Evolutionary conservation across 2,888 invertebrate species (phyloP), one percentile per base, ranked within the genome.

Genomic region (Petrolisthes manimaculis): DNA sequence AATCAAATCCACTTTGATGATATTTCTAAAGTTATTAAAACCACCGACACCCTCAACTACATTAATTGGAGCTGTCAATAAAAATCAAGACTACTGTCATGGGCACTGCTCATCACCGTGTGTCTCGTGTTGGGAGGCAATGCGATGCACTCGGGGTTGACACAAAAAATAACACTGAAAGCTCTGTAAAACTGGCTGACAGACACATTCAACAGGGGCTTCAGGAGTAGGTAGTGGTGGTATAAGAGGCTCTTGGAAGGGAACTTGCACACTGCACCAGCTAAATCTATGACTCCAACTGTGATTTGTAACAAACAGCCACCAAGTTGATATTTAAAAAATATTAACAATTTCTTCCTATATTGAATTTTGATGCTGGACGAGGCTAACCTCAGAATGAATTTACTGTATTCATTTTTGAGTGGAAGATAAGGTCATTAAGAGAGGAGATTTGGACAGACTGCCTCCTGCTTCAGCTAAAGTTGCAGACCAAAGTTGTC

Each of bases 161-260:
- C 71, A 71, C 71, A 71, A 71, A 71, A 71, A n/a, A 71, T 71
- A 6, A 71, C 71, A 71, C 71, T 71, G 71, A 71, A 71, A 71
- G 71, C 71, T 71, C 71, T 12, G 71, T 14, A 71, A 71, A 71
- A 14, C 71, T 71, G 71, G 6, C 71, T n/a, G 61, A 61, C 61
- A 6, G n/a, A 71, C 71, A 71, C 71, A 71, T 21, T 71, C 71
- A 71, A 12, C 37, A 37, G 37, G 37, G 37, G 37, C 37, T 37
- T 37, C 14, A 0, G 71, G 71, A n/a, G 71, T 14, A n/a, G 71
- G 71, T 6, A n/a, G n/a, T 14, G 71, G 71, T 6, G 71, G 71
- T 12, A 37, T 37, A 21, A 21, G 71, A n/a, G 71, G 71, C 18
- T 37, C 37, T 37, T 12, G 71, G n/a, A 4, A n/a, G 14, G 14